These are phyloP conservation scores for Chromobotia macracanthus DNA, from an alignment of 2,797 vertebrate genomes.

Conservation along the genomic window DNA sequence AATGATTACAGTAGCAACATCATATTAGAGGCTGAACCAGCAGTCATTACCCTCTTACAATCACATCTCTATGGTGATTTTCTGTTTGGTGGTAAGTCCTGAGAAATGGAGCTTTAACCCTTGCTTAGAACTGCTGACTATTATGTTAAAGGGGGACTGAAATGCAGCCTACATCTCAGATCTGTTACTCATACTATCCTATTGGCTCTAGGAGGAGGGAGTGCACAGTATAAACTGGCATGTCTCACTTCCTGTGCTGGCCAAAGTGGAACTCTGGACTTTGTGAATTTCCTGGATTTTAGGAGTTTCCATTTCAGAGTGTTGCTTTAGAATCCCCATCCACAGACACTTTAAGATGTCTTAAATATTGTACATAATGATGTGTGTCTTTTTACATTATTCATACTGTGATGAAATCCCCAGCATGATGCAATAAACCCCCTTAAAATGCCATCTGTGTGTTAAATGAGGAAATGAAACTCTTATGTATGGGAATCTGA, in stretches of 20 bases:
- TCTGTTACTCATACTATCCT: conserved; percentile 36
- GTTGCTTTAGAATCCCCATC: conserved; percentile 53
- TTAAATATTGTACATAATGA: background rate
- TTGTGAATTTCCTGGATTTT: conserved; percentile 65
- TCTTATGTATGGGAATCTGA: background rate
- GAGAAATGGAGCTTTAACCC: background rate
- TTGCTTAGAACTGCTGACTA: background rate
- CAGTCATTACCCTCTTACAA: background rate
- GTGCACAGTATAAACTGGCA: conserved; percentile 26
- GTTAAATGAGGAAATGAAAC: conserved; percentile 55
- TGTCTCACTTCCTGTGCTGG: conserved; percentile 58
- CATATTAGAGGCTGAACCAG: background rate
- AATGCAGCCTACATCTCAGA: background rate
- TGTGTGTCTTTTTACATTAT: background rate
- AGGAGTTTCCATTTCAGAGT: conserved; percentile 61
- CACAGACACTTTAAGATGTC: background rate
- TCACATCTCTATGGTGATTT: conserved; percentile 21
- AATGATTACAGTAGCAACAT: background rate
- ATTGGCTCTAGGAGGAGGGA: background rate
- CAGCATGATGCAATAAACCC: conserved; percentile 40
- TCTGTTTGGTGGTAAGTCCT: conserved; percentile 14
- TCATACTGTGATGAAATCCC: conserved; percentile 41
- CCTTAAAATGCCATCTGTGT: conserved; percentile 9
- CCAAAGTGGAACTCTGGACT: conserved; percentile 20
- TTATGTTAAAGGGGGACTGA: background rate